Evolutionary conservation across 2,888 invertebrate species (phyloP), one percentile per base, ranked within the genome.

Genomic region (Spilosoma lubricipeda): DNA sequence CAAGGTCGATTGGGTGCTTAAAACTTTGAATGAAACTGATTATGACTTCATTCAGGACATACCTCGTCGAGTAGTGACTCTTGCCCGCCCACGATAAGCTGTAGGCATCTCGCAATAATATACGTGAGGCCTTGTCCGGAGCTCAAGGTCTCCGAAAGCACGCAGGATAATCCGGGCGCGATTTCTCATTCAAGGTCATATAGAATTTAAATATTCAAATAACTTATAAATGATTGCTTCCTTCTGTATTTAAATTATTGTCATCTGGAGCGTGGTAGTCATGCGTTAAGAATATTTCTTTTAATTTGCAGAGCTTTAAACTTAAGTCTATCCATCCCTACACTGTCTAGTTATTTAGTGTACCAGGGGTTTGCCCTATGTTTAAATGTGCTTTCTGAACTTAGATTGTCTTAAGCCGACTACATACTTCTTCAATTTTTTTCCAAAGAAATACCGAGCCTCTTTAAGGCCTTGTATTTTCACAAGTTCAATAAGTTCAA

Each of bases 101-200:
- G 73, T 77, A 83, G 83, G 78, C 74, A 82, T 83, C 77, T 81
- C 74, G 76, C 76, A 45, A 77, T 76, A 69, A 70, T 36, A 86
- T 87, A 91, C 90, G 90, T 89, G 90, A 86, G 92, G 86, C 93
- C 93, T 93, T 93, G 92, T 82, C 77, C 78, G 84, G 63, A 76
- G 68, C 82, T 87, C 93, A 93, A 94, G 93, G 94, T 89, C 91
- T 85, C 87, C 76, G 83, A 88, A 89, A 90, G 91, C 93, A 93
- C 92, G 93, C 92, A 87, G 89, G 91, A 92, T 92, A 82, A 92
- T 90, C 90, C 89, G 83, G 84, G 76, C 84, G 76, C 84, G 82
- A 90, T 90, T 90, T 90, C 90, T 90, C 90, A 93, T 90, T 87
- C 90, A 81, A 65, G 63, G 80, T 82, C 83, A 82, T 80, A 80